Base-by-base conservation (phyloP, 2,113 vertebrate genomes). In the Lagopus leucura region DNA sequence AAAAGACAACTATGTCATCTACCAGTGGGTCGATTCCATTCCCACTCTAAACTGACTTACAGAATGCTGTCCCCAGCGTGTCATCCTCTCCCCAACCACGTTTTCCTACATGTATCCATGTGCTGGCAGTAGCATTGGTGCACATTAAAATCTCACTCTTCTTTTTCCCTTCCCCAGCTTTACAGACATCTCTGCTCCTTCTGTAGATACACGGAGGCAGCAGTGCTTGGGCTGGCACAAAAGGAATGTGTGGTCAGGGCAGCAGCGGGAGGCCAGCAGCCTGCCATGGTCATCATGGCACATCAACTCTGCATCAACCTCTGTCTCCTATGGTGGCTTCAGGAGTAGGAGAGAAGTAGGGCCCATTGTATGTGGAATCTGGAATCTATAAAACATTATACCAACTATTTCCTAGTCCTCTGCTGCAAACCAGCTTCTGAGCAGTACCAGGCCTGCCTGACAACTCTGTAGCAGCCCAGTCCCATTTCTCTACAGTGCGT, bases 401-500 rank as follows among this genome's bases (percentile, higher is more conserved):
- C 16, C 84, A 83, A 45, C 7, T 15, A 24, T 50, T 61, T 81
- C 38, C 50, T 38, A 58, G 4, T 24, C 14, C 55, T 93, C 22
- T 40, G 52, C 27, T 87, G 66, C 70, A 69, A 63, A 32, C 38
- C 5, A 55, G 34, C 81, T 91, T 87, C 84, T 64, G 57, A 89
- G 66, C 28, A 92, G 63, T 66, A 75, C 34, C 13, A 57, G 34
- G 16, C 64, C 81, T 92, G 89, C 91, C 70, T 75, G 71, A 45
- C 93, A 86, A 67, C 67, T 88, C 74, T 43, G 71, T 18, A 78
- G 75, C 71, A 94, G 30, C 67, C 70, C 82, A 50, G 40, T 54
- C 45, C 3, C 10, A 5, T 70, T 58, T 66, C 78, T 70, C 82
- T 14, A 2, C 11, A 54, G 19, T 67, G 80, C 6, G 22, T 88